Evolutionary conservation across 2,113 vertebrate genomes (phyloP).

Genomic region (Solea solea): DNA sequence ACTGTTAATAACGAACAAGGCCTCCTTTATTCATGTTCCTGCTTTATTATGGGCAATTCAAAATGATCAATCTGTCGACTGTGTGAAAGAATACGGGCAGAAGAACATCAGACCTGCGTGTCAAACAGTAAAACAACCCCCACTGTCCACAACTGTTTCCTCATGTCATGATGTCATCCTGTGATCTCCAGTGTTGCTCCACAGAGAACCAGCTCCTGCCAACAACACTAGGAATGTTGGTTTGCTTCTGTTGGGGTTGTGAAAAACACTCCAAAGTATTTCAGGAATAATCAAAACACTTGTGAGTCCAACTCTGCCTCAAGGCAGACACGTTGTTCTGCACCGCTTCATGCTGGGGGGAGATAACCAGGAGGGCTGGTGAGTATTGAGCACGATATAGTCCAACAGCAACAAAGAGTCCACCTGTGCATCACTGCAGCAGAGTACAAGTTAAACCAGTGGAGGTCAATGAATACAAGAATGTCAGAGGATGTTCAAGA

Average conservation of each 20-base stretch:
- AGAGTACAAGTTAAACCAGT: background rate
- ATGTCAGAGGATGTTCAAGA: no score
- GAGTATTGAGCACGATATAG: no score
- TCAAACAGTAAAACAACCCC: conserved; percentile 2
- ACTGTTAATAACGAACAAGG: no score
- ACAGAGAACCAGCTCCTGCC: conserved; percentile 19
- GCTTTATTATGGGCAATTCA: no score
- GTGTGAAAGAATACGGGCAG: background rate
- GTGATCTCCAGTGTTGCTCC: conserved; percentile 40
- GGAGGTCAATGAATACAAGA: no score
- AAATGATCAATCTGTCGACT: background rate
- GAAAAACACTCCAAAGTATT: conserved; percentile 28
- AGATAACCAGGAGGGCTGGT: background rate
- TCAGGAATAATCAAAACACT: background rate
- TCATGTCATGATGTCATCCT: conserved; percentile 53
- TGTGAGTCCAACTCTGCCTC: background rate
- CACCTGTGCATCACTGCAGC: background rate
- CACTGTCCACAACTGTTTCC: conserved; percentile 36
- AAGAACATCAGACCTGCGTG: background rate
- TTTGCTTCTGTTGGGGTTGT: conserved; percentile 48
- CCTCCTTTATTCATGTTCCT: no score
- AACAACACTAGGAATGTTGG: conserved; percentile 46
- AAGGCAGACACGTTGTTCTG: background rate
- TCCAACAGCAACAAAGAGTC: background rate
- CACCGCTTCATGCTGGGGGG: background rate